Evolutionary conservation across 2,113 vertebrate genomes (phyloP).

Genomic region (Balaeniceps rex): DNA sequence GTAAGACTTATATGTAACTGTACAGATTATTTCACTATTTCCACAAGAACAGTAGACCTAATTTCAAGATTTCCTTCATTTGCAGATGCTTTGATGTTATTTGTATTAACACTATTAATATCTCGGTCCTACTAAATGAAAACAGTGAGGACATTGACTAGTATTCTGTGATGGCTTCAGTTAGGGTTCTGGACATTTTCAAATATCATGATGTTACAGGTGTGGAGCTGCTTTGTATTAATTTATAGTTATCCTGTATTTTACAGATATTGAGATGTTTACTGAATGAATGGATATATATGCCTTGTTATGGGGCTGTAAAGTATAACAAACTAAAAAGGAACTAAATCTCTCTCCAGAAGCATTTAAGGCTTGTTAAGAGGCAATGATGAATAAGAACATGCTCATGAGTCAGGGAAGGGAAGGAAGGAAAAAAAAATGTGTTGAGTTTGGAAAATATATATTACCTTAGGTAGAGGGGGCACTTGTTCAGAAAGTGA

Average conservation of each 20-base stretch:
- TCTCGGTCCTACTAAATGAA: background rate
- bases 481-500: background rate
- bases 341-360: background rate
- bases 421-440: background rate
- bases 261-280: background rate
- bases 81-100: background rate
- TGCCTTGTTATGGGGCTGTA: background rate
- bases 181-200: background rate
- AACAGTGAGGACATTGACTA: background rate
- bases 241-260: background rate
- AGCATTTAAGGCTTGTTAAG: background rate
- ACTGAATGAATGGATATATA: background rate
- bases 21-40: background rate
- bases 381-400: background rate
- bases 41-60: background rate
- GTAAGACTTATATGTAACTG: background rate
- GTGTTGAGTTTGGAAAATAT: background rate
- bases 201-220: background rate
- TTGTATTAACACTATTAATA: background rate
- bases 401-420: background rate
- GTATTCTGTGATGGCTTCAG: background rate
- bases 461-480: background rate
- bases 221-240: background rate
- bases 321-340: background rate
- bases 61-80: background rate